A percentile compares a stretch with the other conserved stretches of the same genome.
Evolutionary conservation across 2,113 vertebrate species (phyloP).

Genomic region (Leptobrachium leishanense): DNA sequence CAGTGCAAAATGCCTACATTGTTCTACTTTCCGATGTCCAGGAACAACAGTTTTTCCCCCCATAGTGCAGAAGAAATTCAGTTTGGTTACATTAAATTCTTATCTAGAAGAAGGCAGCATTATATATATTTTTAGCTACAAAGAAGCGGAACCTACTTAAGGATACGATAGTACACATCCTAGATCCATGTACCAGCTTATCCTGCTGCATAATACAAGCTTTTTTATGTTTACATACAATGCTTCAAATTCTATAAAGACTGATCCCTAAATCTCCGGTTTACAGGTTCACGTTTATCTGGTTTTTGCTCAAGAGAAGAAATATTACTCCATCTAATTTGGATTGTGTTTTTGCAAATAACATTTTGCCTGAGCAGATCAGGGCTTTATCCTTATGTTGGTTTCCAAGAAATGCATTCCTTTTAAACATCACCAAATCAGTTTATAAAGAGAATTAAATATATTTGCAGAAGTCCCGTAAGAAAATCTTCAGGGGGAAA

Average conservation of each 20-base stretch:
- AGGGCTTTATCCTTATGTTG: conserved; percentile 17
- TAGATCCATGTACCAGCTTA: too few species aligned
- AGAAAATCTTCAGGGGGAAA: conserved; percentile 3
- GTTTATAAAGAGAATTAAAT: background rate
- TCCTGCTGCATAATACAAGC: too few species aligned
- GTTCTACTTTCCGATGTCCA: too few species aligned
- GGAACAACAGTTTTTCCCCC: too few species aligned
- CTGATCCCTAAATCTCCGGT: conserved; percentile 6
- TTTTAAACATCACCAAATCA: conserved; percentile 22
- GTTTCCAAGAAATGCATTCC: conserved; percentile 1
- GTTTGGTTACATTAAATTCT: background rate
- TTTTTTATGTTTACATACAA: too few species aligned
- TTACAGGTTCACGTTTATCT: conserved; percentile 14
- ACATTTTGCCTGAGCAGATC: conserved; percentile 9
- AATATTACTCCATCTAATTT: conserved; percentile 12
- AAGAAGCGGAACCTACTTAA: background rate
- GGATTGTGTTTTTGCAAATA: background rate
- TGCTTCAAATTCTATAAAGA: background rate
- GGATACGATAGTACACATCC: too few species aligned
- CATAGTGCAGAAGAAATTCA: background rate
- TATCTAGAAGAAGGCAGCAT: background rate
- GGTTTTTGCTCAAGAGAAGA: conserved; percentile 18
- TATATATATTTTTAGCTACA: background rate
- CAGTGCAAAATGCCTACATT: too few species aligned
- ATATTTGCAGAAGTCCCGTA: background rate